Conservation (phyloP, 1,140 invertebrate species). For the Panulirus ornatus region DNA sequence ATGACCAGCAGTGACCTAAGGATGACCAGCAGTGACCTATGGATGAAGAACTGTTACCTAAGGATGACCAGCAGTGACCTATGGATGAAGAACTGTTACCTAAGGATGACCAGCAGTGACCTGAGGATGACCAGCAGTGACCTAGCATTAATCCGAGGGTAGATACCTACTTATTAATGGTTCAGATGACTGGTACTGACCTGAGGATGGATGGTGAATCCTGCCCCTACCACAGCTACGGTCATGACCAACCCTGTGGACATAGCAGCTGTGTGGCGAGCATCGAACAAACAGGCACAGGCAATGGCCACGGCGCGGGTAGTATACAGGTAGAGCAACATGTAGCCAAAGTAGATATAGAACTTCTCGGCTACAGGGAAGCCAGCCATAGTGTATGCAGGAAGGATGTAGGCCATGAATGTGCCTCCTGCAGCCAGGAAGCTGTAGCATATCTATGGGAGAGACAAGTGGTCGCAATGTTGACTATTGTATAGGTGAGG, state of each 20-base stretch:
- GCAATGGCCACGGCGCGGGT: conserved; percentile 86
- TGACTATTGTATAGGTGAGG: background rate
- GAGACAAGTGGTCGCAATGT: conserved; percentile 69
- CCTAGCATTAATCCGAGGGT: too few relatives aligned
- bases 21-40: too few relatives aligned
- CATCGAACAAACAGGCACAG: conserved; percentile 83
- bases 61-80: too few relatives aligned
- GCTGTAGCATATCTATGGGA: conserved; percentile 81
- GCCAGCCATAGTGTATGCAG: conserved; percentile 91
- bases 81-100: too few relatives aligned
- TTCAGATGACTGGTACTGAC: too few relatives aligned
- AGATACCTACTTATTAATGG: too few relatives aligned
- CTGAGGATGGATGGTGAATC: conserved; percentile 79
- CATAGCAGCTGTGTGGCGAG: conserved; percentile 79
- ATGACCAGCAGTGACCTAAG: too few relatives aligned
- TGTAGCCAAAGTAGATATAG: conserved; percentile 87
- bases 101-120: too few relatives aligned
- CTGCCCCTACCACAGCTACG: conserved; percentile 83
- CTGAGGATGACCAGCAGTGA: too few relatives aligned
- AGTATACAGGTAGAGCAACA: conserved; percentile 87
- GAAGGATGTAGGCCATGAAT: conserved; percentile 89
- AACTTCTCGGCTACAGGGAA: conserved; percentile 84
- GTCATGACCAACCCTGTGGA: conserved; percentile 80
- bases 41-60: too few relatives aligned
- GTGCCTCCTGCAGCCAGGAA: conserved; percentile 83